Base-by-base conservation (phyloP, 2,888 invertebrate species). In the Spilosoma lubricipeda region DNA sequence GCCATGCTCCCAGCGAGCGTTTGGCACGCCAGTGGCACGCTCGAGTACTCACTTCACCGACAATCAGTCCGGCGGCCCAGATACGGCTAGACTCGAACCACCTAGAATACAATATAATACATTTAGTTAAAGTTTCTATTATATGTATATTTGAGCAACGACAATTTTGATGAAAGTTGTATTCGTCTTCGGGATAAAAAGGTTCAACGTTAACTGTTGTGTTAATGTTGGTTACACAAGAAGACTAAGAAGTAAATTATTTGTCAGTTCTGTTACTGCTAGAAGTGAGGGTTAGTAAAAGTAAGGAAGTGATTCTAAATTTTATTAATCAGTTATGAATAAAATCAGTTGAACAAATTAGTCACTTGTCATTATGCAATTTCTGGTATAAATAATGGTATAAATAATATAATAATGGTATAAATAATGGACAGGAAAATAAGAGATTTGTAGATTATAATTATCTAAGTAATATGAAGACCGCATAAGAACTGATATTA, bases 51-150 rank as follows among this genome's bases (percentile, higher is more conserved):
- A 98, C 95, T 92, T 99, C 99, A 0, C 98, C 98, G 27, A 99
- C 99, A 81, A 99, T 97, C 74, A 99, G 94, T 0, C 97, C 99
- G 2, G 98, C 97, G 18, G 98, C 97, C 98, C 99, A 99, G 82
- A 99, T 99, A 73, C 97, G 97, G 70, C 96, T 94, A 0, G 99
- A 99, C 93, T 99, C 99, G 89, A 99, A 99, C 97, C 98, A 98
- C 84, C 98, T 98, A 90, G n/a, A 93, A 89, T 52, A 52, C 9
- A n/a, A 64, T n/a, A 36, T n/a, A 70, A 69, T 36, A n/a, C 30
- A 7, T 20, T 15, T 71, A 65, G 30, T 69, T 56, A 11, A 23
- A 56, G 23, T n/a, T n/a, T 23, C 9, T 56, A 7, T 30, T 36
- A 4, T n/a, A 13, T 1, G 4, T 3, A 33, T 36, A 30, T 69